Evolutionary conservation across 1,140 invertebrate species (phyloP), one percentile per base, ranked within the genome.

Genomic region (Dinothrombium tinctorium): DNA sequence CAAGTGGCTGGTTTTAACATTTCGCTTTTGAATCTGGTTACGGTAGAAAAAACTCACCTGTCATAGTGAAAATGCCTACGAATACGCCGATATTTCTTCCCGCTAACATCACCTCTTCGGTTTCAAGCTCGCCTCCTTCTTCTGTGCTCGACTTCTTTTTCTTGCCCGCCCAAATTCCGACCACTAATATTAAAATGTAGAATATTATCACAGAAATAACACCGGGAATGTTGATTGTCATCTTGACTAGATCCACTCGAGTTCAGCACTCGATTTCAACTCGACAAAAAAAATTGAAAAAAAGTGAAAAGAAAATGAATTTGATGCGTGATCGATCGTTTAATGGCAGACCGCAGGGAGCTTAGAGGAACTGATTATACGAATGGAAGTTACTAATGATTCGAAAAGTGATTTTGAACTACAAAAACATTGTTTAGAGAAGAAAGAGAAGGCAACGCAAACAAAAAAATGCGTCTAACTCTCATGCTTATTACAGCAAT

Each of bases 21-120:
- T 19, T 11, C 26, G 26, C 26, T 8, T 8, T 8, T 7, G n/a
- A n/a, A 9, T 28, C 32, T 40, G 54, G 53, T 63, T 59, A 83
- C 80, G 8, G 26, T 79, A 28, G n/a, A 28, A n/a, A 28, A n/a
- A n/a, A 33, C 15, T 36, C 17, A 36, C 33, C 33, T 58, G 89
- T 95, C 89, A 95, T 96, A 12, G 89, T 95, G 52, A 95, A 94
- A 45, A 92, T 87, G 15, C 89, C 89, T 31, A 95, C 87, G 51
- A 95, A 81, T 3, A 90, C 64, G 4, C 89, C 87, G 50, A 95
- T 94, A 53, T 83, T 89, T 36, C 89, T 65, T 1, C 87, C 87
- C 0, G 89, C 89, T 50, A 95, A 59, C 86, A 95, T 94, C 12
- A 96, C 83, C 58, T 92, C 84, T 60, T 92, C 86, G 20, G 62